Evolutionary conservation across 2,113 vertebrate species (phyloP).

Genomic region (Tautogolabrus adspersus): DNA sequence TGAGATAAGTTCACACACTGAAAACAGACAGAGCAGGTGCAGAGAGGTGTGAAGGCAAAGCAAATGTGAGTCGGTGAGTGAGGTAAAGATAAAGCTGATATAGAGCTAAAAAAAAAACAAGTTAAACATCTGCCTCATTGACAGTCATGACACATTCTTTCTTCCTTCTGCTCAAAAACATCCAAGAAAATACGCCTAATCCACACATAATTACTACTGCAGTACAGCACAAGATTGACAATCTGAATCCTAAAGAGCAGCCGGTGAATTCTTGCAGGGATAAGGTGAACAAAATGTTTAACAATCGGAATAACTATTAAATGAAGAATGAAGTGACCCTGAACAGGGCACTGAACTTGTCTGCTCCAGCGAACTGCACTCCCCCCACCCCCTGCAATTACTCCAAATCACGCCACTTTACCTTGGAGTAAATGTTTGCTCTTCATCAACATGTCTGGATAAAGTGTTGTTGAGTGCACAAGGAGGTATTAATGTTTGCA

Average conservation of each 20-base stretch:
- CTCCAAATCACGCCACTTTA: slow-evolving; percentile 11
- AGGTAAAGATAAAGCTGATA: slow-evolving; percentile 9
- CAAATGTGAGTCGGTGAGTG: neutral
- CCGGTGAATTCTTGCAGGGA: neutral
- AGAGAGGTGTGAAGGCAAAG: slow-evolving; percentile 6
- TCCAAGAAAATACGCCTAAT: slow-evolving; percentile 14
- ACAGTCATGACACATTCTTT: slow-evolving; percentile 7
- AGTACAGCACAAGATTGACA: slow-evolving; percentile 22
- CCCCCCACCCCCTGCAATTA: neutral
- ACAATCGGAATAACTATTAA: no score
- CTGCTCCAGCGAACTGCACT: slow-evolving; percentile 2
- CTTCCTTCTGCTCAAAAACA: slow-evolving; percentile 10
- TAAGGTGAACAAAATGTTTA: no score
- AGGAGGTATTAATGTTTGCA: neutral
- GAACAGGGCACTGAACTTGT: slow-evolving; percentile 26
- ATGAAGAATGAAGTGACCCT: neutral
- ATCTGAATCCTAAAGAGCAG: slow-evolving; percentile 1
- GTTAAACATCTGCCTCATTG: slow-evolving; percentile 34
- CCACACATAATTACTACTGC: slow-evolving; percentile 21
- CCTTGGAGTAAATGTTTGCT: neutral
- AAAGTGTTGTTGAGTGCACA: neutral
- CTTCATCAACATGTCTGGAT: neutral
- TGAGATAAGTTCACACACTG: neutral
- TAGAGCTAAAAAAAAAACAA: neutral
- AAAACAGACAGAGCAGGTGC: slow-evolving; percentile 2